Percentiles rank a stretch among this genome's conserved stretches.
Evolutionary conservation across 1,140 invertebrate species (phyloP).

Genomic region (Chymomyza costata): DNA sequence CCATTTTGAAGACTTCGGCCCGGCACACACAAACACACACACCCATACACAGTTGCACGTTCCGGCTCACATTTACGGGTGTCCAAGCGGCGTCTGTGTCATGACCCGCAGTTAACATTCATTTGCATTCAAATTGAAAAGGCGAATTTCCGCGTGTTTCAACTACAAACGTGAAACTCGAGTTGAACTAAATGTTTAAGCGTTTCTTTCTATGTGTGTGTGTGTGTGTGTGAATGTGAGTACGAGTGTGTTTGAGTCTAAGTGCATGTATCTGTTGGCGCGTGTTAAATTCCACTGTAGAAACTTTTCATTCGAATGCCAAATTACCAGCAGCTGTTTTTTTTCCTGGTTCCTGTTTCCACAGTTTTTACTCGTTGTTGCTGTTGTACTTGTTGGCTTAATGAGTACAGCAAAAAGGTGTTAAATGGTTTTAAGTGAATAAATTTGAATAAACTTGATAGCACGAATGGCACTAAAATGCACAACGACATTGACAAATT

Average conservation of each 20-base stretch:
- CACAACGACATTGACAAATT: constrained; percentile 51
- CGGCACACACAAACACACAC: too few relatives aligned
- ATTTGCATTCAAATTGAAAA: constrained; percentile 55
- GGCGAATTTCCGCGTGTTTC: too few relatives aligned
- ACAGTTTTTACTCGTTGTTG: constrained; percentile 10
- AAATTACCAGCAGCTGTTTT: constrained; percentile 15
- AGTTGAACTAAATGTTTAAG: too few relatives aligned
- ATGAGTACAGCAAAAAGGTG: constrained; percentile 31
- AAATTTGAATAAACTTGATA: constrained; percentile 52
- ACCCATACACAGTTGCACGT: constrained; percentile 16
- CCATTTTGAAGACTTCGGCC: too few relatives aligned
- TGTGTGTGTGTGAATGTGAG: too few relatives aligned
- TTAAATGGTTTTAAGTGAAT: constrained; percentile 36
- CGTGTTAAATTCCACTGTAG: too few relatives aligned
- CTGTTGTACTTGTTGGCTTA: too few relatives aligned
- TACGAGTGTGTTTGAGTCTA: too few relatives aligned
- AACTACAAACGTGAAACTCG: too few relatives aligned
- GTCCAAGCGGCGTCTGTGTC: constrained; percentile 15
- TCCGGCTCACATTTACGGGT: constrained; percentile 22
- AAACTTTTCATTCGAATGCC: constrained; percentile 41
- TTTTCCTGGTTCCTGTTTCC: not conserved
- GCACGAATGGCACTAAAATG: too few relatives aligned
- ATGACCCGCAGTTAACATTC: constrained; percentile 41
- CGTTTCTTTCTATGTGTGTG: too few relatives aligned
- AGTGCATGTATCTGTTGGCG: too few relatives aligned